Evolutionary conservation across 2,888 invertebrate species (phyloP), one percentile per base, ranked within the genome.

Genomic region (Orthosia incerta): DNA sequence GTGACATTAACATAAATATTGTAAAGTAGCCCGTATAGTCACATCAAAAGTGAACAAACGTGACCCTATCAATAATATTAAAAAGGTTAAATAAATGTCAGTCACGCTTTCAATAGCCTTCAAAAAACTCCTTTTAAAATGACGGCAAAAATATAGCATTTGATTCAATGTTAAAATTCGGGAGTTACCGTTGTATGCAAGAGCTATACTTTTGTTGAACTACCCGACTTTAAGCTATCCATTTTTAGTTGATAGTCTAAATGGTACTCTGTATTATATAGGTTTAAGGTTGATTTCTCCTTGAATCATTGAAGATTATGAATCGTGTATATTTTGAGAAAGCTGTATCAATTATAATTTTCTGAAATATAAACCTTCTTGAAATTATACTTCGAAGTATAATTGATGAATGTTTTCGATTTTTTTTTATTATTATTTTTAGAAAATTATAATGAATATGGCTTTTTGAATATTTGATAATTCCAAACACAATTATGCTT

Each of bases 221-320:
- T 57, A 53, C 73, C 76, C 64, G 74, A 65, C 71, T 53, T 64
- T 31, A 61, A 61, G 74, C 71, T 82, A 71, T 78, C 76, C 81
- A 87, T 86, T 86, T 86, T 87, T 82, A 84, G 76, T 82, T 85
- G 63, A 76, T 81, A 84, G 76, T 84, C 86, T 85, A 84, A 84
- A 84, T 73, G 70, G 84, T 87, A 88, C 89, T 87, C 86, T 93
- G 93, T 94, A 93, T 91, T 91, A 93, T 93, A 94, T 94, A 93
- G 92, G 31, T 81, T 81, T 93, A 93, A 92, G 93, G 76, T 92
- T 90, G 73, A 87, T 91, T 91, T 91, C 85, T 84, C 81, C 79
- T 83, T 76, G 73, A 79, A 76, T 71, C 64, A 68, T 71, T 76
- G 64, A 77, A 57, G 53, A 65, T 70, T 67, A 74, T 65, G 64